Conservation (phyloP, 2,888 invertebrate species). For the Tenthredo amoena region DNA sequence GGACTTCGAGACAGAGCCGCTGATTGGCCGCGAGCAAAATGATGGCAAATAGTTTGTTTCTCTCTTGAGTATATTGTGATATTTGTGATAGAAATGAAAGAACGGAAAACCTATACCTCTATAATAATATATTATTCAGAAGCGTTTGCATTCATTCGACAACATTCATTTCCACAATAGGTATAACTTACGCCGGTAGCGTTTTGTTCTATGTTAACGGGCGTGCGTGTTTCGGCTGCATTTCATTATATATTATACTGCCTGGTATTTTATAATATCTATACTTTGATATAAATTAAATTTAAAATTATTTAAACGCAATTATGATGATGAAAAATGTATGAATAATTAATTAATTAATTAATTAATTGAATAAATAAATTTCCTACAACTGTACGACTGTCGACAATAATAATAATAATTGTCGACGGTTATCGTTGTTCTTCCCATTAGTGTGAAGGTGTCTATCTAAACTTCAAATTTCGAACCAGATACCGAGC, state of each 20-base stretch:
- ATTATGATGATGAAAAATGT: neutral
- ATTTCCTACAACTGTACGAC: neutral
- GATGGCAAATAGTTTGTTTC: neutral
- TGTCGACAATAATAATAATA: neutral
- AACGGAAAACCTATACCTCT: neutral
- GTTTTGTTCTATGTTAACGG: conserved; percentile 38
- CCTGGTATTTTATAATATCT: neutral
- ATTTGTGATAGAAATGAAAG: neutral
- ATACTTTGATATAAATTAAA: neutral
- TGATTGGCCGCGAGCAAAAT: neutral
- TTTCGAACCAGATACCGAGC: neutral
- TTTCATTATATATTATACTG: neutral
- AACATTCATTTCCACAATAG: conserved; percentile 45
- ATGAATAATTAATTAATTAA: neutral
- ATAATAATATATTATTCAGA: neutral
- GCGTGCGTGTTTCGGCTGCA: conserved; percentile 43
- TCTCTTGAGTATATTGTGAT: neutral
- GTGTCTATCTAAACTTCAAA: neutral
- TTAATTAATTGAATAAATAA: neutral
- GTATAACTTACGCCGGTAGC: conserved; percentile 9
- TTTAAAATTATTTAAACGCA: neutral
- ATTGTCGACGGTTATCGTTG: neutral
- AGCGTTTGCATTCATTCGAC: conserved; percentile 45
- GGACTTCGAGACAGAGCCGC: neutral
- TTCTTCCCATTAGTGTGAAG: neutral